phyloP scores from a whole-genome alignment of 1,140 invertebrate species.

The Pogonomyrmex californicus region DNA sequence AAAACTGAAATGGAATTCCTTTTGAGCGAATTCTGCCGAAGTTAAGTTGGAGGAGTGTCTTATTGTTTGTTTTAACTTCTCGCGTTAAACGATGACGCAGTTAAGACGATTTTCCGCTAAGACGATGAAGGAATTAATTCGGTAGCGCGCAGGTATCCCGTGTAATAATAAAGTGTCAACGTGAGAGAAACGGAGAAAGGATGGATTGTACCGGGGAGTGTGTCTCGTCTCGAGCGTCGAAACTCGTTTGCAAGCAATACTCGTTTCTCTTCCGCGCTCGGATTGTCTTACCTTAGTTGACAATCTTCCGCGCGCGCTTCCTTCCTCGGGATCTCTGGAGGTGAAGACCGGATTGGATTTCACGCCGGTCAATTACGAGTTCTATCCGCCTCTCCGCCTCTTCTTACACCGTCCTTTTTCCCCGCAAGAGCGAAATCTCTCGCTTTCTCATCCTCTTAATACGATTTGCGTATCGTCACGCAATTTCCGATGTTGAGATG shows the following conservation, averaged over 20 bases:
- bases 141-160: background rate
- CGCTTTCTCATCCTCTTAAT: background rate
- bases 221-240: slow-evolving; percentile 50
- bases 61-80: background rate
- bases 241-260: slow-evolving; percentile 74
- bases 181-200: background rate
- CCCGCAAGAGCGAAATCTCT: background rate
- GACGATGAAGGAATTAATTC: slow-evolving; percentile 12
- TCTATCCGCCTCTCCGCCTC: slow-evolving; percentile 13
- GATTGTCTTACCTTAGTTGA: slow-evolving; percentile 75
- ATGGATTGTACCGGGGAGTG: background rate
- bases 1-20: background rate
- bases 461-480: background rate
- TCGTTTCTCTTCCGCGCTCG: slow-evolving; percentile 26
- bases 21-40: background rate
- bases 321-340: slow-evolving; percentile 37
- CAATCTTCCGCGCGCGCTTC: slow-evolving; percentile 50
- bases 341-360: slow-evolving; percentile 75
- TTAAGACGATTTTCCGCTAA: background rate
- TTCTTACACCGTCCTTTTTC: background rate
- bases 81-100: background rate
- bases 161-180: slow-evolving; percentile 28
- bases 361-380: slow-evolving; percentile 75
- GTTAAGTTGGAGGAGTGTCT: background rate
- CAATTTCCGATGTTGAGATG: background rate